Evolutionary conservation across 2,797 vertebrate species (phyloP).

Genomic region (Rhinoraja longicauda): DNA sequence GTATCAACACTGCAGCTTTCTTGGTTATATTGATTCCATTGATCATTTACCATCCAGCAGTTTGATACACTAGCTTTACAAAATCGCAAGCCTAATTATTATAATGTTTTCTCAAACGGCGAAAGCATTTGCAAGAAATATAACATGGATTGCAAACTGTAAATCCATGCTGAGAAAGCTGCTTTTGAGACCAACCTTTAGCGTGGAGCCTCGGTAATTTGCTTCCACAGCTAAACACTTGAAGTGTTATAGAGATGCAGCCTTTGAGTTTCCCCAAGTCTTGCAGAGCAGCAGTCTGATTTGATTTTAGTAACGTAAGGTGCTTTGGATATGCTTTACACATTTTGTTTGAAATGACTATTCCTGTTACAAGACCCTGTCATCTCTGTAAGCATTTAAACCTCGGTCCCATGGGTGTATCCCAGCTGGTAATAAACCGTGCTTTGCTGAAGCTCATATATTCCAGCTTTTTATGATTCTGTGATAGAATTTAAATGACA

Average conservation of each 20-base stretch:
- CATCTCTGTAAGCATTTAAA: conserved; percentile 25
- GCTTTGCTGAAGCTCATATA: not conserved
- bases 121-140: not conserved
- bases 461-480: not conserved
- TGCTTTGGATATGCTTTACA: not conserved
- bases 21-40: not conserved
- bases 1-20: not conserved
- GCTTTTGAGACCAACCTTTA: not conserved
- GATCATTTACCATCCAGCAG: not conserved
- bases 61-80: not conserved
- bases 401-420: not conserved
- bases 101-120: not conserved
- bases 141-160: not conserved
- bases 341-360: conserved; percentile 13
- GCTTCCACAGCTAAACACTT: not conserved
- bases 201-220: not conserved
- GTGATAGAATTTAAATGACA: not conserved
- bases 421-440: not conserved
- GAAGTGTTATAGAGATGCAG: not conserved
- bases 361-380: conserved; percentile 29
- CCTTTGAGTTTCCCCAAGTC: not conserved
- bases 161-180: not conserved
- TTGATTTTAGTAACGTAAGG: not conserved
- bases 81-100: not conserved
- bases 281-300: not conserved